Evolutionary conservation across 2,888 invertebrate genomes (phyloP), one percentile per base, ranked within the genome.

Genomic region (Candidula unifasciata): DNA sequence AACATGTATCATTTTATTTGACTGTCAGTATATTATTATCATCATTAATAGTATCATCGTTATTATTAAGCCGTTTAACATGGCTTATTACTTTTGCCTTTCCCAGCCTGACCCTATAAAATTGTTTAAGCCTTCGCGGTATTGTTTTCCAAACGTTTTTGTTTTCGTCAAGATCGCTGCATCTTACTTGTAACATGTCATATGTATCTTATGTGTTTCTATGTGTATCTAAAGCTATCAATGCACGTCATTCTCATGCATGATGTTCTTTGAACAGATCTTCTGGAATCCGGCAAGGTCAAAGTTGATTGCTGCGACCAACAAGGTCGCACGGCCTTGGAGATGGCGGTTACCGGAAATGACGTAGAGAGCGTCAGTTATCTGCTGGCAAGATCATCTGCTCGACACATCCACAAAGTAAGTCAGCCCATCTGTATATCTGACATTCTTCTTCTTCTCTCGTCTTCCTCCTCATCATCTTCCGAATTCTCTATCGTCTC

Each of bases 301-400:
- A 86, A 83, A 86, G 85, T 86, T 10, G 86, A 86, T 74, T 85
- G 85, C 24, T 77, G 86, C 44, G 90, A 91, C 83, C 80, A 89
- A 76, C 83, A 91, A 82, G 89, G 91, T 0, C 82, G 91, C 6
- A 89, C 89, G 1, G 90, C 90, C 0, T 78, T 92, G 73, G 91
- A 92, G 66, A 81, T 91, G 64, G 91, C 92, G 13, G 89, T 91
- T 10, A 87, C 88, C n/a, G 89, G 88, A n/a, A 89, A 90, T 21
- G 89, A 91, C 71, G 86, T 87, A 37, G 86, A 85, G 3, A 83
- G 90, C 16, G 90, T 91, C 44, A 86, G 88, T 74, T 91, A 87
- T 82, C 87, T 92, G 0, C 85, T 91, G 66, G 89, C 87, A 0
- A 82, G 89, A 37, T 89, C 88, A n/a, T 88, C 89, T 44, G 84